Evolutionary conservation across 2,113 vertebrate genomes (phyloP), one percentile per base, ranked within the genome.

Genomic region (Chaetodon auriga): DNA sequence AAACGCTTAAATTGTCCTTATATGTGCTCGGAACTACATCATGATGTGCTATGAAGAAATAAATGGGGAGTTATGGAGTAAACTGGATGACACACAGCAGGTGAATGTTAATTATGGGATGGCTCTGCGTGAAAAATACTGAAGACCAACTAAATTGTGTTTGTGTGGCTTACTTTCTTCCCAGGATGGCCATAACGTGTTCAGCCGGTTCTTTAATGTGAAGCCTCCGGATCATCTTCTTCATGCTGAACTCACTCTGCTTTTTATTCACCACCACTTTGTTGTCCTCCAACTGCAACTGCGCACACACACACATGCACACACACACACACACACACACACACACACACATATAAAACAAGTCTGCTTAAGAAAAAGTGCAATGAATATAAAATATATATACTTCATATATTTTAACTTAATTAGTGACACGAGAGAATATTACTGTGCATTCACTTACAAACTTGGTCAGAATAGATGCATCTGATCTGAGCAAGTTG

Each of bases 171-270:
- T 87, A 98, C 97, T 93, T 97, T 86, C 73, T 95, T n/a, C 96
- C 97, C 85, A 98, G 93, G 48, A 98, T 89, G 65, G 96, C 94
- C 93, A 97, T 96, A 30, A 98, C 95, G 0, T 94, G 87, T 61
- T 97, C 92, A 0, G 96, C 95, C 14, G 97, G 96, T 60, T 97
- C 93, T 30, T 92, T 96, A 69, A 98, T 96, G 82, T 97, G 97
- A 60, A 98, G 92, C 57, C 54, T 90, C 79, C 90, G 91, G 46
- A 98, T 95, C 93, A 98, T 55, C 78, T 96, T 96, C 95, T 98
- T 98, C 55, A 98, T 78, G 14, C 93, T 97, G 86, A 97, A 97
- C 21, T 83, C 90, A 8, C 72, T 91, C 75, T 94, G 93, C 23
- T 95, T 91, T 75, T 95, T 95, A 83, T 96, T 93, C 75, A 92